Evolutionary conservation across 2,113 vertebrate genomes (phyloP).

Genomic region (Corythaeola cristata): DNA sequence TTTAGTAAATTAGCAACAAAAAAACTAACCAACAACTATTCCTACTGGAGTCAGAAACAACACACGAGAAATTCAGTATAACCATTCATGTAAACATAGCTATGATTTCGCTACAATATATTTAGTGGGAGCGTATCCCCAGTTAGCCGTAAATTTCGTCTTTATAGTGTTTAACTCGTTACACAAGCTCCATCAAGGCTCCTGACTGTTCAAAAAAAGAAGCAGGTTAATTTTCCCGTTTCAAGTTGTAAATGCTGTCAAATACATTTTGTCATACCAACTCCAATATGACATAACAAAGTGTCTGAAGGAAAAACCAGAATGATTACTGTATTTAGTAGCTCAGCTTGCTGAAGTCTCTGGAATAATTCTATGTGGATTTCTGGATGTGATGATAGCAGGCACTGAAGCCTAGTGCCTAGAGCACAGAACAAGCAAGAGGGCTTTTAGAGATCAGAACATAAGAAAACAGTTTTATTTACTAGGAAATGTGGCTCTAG

Average conservation of each 20-base stretch:
- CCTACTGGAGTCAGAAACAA: background rate
- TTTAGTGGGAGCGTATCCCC: rapidly evolving
- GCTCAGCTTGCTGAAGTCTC: background rate
- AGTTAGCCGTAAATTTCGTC: background rate
- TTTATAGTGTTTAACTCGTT: background rate
- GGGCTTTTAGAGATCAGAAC: background rate
- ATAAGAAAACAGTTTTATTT: background rate
- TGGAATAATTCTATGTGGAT: background rate
- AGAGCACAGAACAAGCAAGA: background rate
- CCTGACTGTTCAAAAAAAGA: background rate
- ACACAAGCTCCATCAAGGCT: background rate
- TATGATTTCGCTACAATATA: background rate
- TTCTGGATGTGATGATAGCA: background rate
- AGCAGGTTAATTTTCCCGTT: background rate
- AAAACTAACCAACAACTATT: background rate
- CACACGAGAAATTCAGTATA: background rate
- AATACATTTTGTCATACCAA: background rate
- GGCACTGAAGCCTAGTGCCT: background rate
- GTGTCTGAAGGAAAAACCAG: background rate
- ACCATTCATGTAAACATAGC: background rate
- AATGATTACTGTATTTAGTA: background rate
- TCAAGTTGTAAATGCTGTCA: background rate
- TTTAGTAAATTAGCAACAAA: background rate
- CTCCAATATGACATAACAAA: background rate
- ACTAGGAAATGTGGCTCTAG: background rate